Evolutionary conservation across 2,797 vertebrate genomes (phyloP), one percentile per base, ranked within the genome.

Genomic region (Lepilemur septentrionalis): DNA sequence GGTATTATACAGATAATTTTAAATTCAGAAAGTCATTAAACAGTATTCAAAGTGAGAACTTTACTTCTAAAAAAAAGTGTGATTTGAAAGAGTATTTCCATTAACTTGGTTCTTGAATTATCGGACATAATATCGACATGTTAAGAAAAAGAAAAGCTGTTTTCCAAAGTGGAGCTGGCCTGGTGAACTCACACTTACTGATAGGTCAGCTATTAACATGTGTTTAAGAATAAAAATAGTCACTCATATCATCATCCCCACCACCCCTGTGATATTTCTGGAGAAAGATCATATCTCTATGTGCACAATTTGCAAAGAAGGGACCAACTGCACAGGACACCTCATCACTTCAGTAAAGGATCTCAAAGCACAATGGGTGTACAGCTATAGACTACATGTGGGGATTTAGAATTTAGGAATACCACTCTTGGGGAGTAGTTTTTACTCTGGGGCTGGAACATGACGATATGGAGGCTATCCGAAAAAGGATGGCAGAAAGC

Each of bases 1-100:
- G 35, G 83, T 88, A 81, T 95, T 89, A 86, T 25, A 55, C 4
- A 65, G 57, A 96, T 96, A 46, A 93, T 95, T 98, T 97, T 97
- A 67, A 80, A 96, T 98, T 97, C 35, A 93, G 78, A 83, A 98
- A 50, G 88, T 63, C 61, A 70, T 84, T 96, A 95, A 97, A 87
- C 2, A 90, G 67, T 2, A 96, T 50, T 86, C 73, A 93, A 73
- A 92, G 13, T 89, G 80, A 57, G 46, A 88, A 94, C 25, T 78
- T 73, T 91, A 52, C 46, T 95, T 96, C 80, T 92, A 50, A 95
- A 96, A 96, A 95, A 95, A 52, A 38, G 55, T 38, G 69, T 91
- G 87, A 95, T 81, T 95, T 76, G 38, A 91, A 91, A 93, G 80
- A 70, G 32, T 69, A 70, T 94, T 95, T 91, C 43, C 80, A 96